A percentile compares a stretch with the other conserved stretches of the same genome.
phyloP scores from a whole-genome alignment of 2,797 vertebrate genomes.

The Taenioides sp. region DNA sequence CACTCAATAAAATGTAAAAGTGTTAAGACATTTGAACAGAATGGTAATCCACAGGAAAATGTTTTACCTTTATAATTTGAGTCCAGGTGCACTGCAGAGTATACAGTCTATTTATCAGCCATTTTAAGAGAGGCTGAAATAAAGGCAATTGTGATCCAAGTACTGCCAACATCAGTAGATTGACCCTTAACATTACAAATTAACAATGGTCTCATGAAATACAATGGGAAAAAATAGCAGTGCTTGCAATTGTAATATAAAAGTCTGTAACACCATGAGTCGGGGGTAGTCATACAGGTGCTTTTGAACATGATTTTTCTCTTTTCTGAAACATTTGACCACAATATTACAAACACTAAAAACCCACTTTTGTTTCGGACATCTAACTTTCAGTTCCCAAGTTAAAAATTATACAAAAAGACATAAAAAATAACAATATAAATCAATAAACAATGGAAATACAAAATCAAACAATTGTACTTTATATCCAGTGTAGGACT shows the following conservation, averaged over 20 bases:
- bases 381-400: slow-evolving; percentile 55
- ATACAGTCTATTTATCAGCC: slow-evolving; percentile 28
- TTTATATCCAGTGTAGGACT: slow-evolving; percentile 85
- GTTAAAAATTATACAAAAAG: slow-evolving; percentile 70
- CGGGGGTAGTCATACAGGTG: slow-evolving; percentile 38
- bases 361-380: slow-evolving; percentile 58
- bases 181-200: slow-evolving; percentile 34
- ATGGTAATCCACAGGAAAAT: slow-evolving; percentile 60
- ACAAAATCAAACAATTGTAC: slow-evolving; percentile 32
- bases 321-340: slow-evolving; percentile 64
- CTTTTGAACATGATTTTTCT: slow-evolving; percentile 15
- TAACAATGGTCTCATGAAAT: slow-evolving; percentile 37
- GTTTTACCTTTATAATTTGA: slow-evolving; percentile 39
- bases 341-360: slow-evolving; percentile 62
- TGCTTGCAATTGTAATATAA: slow-evolving; percentile 29
- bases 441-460: slow-evolving; percentile 51
- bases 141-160: slow-evolving; percentile 11
- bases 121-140: slow-evolving; percentile 26
- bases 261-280: slow-evolving; percentile 33
- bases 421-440: slow-evolving; percentile 61
- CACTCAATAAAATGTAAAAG: slow-evolving; percentile 38
- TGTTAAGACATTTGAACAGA: slow-evolving; percentile 47
- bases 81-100: slow-evolving; percentile 35
- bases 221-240: slow-evolving; percentile 59
- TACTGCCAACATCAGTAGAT: slow-evolving; percentile 38